Conservation (phyloP, 2,888 invertebrate species). For the Leucozona laternaria region DNA sequence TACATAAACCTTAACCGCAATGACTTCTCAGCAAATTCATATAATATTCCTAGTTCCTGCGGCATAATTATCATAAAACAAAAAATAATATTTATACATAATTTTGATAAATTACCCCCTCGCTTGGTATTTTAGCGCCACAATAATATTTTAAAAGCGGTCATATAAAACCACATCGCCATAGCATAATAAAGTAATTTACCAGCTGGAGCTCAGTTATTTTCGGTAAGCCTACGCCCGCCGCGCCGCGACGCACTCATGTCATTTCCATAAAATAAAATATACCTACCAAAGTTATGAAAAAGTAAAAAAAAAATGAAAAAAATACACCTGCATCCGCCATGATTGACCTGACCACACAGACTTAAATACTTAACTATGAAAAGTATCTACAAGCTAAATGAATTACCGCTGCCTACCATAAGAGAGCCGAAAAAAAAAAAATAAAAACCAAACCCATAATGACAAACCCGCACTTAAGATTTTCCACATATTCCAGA, state of each 20-base stretch:
- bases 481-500: constrained; percentile 4
- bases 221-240: background rate
- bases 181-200: constrained; percentile 35
- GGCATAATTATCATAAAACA: constrained; percentile 9
- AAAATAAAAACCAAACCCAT: constrained; percentile 6
- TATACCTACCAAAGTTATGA: constrained; percentile 19
- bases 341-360: constrained; percentile 53
- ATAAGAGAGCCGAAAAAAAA: background rate
- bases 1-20: background rate
- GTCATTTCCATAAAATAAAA: constrained; percentile 5
- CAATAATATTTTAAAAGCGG: constrained; percentile 16
- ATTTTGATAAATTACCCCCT: background rate
- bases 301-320: background rate
- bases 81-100: background rate
- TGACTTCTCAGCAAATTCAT: background rate
- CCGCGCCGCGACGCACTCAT: no score
- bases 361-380: constrained; percentile 46
- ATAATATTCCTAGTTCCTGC: background rate
- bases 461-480: constrained; percentile 33
- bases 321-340: constrained; percentile 63
- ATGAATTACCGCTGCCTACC: constrained; percentile 49
- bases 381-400: constrained; percentile 40
- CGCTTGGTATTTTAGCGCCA: constrained; percentile 25
- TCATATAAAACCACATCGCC: constrained; percentile 3
- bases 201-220: background rate